A percentile compares a stretch with the other conserved stretches of the same genome.
phyloP scores from a whole-genome alignment of 2,888 invertebrate genomes.

The Baccha elongata region DNA sequence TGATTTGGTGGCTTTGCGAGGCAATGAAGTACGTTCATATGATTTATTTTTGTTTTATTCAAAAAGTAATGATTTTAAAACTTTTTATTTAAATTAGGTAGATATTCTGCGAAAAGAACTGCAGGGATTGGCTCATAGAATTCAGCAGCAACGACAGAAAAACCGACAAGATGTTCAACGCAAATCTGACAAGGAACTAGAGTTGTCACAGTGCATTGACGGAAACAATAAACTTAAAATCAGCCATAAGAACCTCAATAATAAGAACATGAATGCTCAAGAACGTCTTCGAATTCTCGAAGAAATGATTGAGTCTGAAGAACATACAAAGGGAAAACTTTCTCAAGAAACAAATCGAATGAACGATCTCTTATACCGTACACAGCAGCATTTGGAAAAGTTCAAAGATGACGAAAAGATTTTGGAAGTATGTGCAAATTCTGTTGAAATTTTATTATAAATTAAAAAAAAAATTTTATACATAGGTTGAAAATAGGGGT shows the following conservation, averaged over 20 bases:
- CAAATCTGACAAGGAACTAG: slow-evolving; percentile 75
- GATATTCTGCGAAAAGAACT: slow-evolving; percentile 79
- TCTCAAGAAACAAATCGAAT: slow-evolving; percentile 78
- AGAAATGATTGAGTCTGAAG: slow-evolving; percentile 80
- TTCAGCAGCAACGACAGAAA: slow-evolving; percentile 78
- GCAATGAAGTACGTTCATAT: slow-evolving; percentile 82
- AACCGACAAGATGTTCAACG: slow-evolving; percentile 77
- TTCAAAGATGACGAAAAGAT: slow-evolving; percentile 78
- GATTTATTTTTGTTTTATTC: too few species aligned
- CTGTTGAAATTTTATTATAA: background rate
- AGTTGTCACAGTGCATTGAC: slow-evolving; percentile 75
- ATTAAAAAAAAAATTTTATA: slow-evolving; percentile 8
- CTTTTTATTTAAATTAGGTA: slow-evolving; percentile 74
- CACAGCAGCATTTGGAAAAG: slow-evolving; percentile 78
- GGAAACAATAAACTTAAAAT: slow-evolving; percentile 75
- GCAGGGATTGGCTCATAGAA: slow-evolving; percentile 78
- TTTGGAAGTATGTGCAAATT: slow-evolving; percentile 64
- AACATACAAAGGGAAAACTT: slow-evolving; percentile 76
- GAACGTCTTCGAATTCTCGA: slow-evolving; percentile 80
- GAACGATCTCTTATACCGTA: slow-evolving; percentile 79
- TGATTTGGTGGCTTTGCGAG: slow-evolving; percentile 80
- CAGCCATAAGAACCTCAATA: slow-evolving; percentile 76
- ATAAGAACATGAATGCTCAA: slow-evolving; percentile 78
- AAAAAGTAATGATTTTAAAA: background rate
- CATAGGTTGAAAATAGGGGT: slow-evolving; percentile 77